Base-by-base conservation (phyloP, 2,113 vertebrate species). In the Sturnira hondurensis region DNA sequence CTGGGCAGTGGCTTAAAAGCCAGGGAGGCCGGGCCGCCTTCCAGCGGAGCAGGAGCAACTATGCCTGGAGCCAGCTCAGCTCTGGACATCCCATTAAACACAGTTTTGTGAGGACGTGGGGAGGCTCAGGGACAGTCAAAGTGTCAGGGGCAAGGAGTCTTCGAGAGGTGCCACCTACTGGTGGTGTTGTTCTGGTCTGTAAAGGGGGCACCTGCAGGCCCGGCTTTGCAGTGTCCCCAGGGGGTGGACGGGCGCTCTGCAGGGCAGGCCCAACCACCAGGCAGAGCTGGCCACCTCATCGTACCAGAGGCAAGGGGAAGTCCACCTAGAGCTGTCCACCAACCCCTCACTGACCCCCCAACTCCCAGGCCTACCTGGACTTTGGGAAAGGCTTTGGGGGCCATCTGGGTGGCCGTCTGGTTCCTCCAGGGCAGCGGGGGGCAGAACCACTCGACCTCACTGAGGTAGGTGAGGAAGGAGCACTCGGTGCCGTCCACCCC, bases 381-480 rank as follows among this genome's bases (percentile, higher is more conserved):
- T 83, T 89, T 99, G n/a, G 99, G 98, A 0, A 81, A 97, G 0
- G 98, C 97, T 0, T 98, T 99, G 11, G 98, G 98, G 0, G 98
- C 98, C 5, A 93, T 97, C 78, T 84, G 85, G 9, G 97, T 17
- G 2, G 15, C 94, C 0, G 99, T 99, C 93, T 97, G 98, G 98
- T 99, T 99, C 65, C 99, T 98, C 99, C 99, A 99, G 63, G 98
- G 98, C 98, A 99, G 97, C 0, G 98, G 99, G n/a, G 99, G 99
- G 86, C 99, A 99, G 98, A 99, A 99, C 99, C 99, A 99, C 98
- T 99, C 99, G 0, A 99, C 99, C 97, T 99, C 99, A 0, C 99
- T 99, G 97, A 99, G 99, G 98, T 99, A 99, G 98, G 99, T 95
- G 90, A 99, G 99, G 97, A 99, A 99, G 1, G 99, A 99, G 97